Conservation (phyloP, 2,797 vertebrate genomes). For the Hippopotamyrus pictus region DNA sequence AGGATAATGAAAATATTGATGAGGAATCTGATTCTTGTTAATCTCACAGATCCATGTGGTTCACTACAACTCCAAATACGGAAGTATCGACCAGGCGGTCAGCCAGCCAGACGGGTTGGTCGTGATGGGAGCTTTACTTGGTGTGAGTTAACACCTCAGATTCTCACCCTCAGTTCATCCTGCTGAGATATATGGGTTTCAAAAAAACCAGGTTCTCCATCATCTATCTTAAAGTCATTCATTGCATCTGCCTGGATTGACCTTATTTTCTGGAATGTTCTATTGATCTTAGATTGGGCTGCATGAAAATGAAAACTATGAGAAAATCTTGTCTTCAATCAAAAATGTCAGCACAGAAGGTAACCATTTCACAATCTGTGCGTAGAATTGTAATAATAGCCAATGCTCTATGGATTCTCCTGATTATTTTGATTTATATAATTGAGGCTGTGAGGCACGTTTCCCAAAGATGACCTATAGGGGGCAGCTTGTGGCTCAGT, state of each 20-base stretch:
- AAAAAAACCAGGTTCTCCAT: neutral
- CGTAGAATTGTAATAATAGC: neutral
- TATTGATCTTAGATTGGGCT: slow-evolving; percentile 59
- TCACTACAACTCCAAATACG: slow-evolving; percentile 67
- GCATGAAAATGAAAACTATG: slow-evolving; percentile 65
- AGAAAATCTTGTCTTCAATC: slow-evolving; percentile 61
- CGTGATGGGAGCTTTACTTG: slow-evolving; percentile 69
- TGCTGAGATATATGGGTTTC: neutral
- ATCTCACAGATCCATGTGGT: slow-evolving; percentile 69
- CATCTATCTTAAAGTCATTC: neutral
- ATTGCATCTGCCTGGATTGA: neutral
- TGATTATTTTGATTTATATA: neutral
- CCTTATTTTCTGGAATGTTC: neutral
- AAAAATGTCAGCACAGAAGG: slow-evolving; percentile 55
- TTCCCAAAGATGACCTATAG: neutral
- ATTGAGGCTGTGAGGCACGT: neutral
- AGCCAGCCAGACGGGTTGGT: slow-evolving; percentile 62
- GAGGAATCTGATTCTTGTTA: neutral
- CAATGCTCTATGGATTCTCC: neutral
- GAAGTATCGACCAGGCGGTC: slow-evolving; percentile 49
- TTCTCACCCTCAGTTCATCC: neutral
- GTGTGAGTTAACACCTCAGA: slow-evolving; percentile 49
- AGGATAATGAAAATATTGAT: neutral
- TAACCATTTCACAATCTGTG: slow-evolving; percentile 37
- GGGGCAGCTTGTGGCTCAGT: neutral